Conservation (phyloP, 92 coral and sea anemone species). For the Pocillopora meandrina region DNA sequence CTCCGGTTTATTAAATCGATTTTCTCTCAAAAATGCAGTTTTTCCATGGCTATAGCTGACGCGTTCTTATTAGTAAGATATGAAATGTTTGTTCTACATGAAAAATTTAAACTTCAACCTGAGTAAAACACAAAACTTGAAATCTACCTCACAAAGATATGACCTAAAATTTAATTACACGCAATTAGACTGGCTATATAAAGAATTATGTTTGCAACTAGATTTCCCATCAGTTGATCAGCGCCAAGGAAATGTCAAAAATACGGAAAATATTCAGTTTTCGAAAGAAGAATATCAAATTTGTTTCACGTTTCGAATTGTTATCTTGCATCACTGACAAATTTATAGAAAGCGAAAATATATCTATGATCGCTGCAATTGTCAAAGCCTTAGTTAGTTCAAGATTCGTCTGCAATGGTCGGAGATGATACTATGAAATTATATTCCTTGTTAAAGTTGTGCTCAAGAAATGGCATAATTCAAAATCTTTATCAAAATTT, state of each 20-base stretch:
- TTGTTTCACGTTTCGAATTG: background rate
- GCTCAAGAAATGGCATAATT: background rate
- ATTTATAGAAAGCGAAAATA: background rate
- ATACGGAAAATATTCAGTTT: background rate
- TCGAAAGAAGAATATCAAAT: slow-evolving; percentile 4
- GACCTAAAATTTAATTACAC: background rate
- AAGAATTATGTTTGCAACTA: background rate
- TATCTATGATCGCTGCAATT: background rate
- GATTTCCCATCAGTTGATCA: background rate
- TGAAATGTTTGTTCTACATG: background rate
- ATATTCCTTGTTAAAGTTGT: background rate
- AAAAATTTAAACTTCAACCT: slow-evolving; percentile 4
- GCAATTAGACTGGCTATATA: background rate
- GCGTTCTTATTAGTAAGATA: too few species aligned
- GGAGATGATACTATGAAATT: slow-evolving; percentile 3
- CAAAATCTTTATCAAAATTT: background rate
- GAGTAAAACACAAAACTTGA: slow-evolving; percentile 1
- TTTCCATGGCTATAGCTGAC: too few species aligned
- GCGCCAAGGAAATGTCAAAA: slow-evolving; percentile 25
- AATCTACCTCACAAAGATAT: background rate
- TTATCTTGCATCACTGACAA: slow-evolving; percentile 11
- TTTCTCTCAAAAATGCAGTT: too few species aligned
- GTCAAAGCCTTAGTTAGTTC: slow-evolving; percentile 10
- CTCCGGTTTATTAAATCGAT: too few species aligned
- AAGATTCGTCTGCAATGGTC: slow-evolving; percentile 7